Evolutionary conservation across 2,113 vertebrate species (phyloP).

Genomic region (Neotoma lepida): DNA sequence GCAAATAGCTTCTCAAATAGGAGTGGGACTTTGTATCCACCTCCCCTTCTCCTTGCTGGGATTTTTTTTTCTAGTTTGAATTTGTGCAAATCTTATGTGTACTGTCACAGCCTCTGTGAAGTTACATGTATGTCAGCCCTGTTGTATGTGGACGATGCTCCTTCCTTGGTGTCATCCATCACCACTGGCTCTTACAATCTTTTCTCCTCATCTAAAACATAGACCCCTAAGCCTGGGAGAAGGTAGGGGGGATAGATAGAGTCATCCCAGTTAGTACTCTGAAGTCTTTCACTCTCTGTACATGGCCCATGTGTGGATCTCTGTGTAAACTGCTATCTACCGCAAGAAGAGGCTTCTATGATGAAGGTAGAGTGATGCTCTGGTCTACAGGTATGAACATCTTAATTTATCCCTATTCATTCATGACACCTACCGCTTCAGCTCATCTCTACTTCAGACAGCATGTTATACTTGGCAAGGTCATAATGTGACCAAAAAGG

Average conservation of each 20-base stretch:
- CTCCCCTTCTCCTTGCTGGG: neutral
- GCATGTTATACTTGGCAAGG: neutral
- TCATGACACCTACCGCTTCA: neutral
- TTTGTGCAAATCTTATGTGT: neutral
- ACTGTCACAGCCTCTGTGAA: neutral
- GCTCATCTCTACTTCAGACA: neutral
- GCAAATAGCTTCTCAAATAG: neutral
- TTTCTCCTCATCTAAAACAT: neutral
- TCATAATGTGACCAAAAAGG: neutral
- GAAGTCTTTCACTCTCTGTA: neutral
- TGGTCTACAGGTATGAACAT: neutral
- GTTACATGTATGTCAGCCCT: neutral
- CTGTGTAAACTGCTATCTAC: neutral
- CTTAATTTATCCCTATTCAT: neutral
- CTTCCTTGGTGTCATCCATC: neutral
- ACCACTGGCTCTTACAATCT: neutral
- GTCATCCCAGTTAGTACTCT: neutral
- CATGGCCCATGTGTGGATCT: neutral
- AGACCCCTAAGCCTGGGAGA: neutral
- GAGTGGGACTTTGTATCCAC: neutral
- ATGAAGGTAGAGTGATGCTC: neutral
- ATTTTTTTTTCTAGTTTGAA: neutral
- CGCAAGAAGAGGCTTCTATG: neutral
- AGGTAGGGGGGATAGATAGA: neutral
- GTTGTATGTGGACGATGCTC: neutral